Evolutionary conservation across 2,888 invertebrate species (phyloP).

Genomic region (Leptinotarsa juncta): DNA sequence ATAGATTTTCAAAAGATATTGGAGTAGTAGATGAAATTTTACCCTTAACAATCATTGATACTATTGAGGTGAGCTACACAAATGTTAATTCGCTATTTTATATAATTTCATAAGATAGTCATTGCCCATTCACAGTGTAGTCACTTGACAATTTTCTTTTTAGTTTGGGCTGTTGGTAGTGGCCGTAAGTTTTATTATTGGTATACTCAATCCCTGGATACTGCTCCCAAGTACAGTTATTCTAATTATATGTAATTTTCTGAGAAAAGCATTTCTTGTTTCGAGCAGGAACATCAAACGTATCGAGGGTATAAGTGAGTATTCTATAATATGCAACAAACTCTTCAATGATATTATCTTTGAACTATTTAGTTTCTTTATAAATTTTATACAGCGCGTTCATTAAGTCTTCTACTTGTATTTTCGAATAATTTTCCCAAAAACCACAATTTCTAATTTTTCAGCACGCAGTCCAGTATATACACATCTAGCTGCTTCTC

Average conservation of each 20-base stretch:
- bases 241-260: constrained; percentile 72
- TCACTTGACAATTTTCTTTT: constrained; percentile 25
- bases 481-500: constrained; percentile 77
- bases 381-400: background rate
- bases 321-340: constrained; percentile 4
- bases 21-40: constrained; percentile 68
- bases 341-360: too few relatives aligned
- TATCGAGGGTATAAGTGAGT: constrained; percentile 69
- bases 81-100: background rate
- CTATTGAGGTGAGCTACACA: constrained; percentile 50
- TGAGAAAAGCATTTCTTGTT: constrained; percentile 75
- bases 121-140: too few relatives aligned
- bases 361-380: too few relatives aligned
- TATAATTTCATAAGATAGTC: too few relatives aligned
- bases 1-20: constrained; percentile 78
- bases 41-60: constrained; percentile 66
- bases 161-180: constrained; percentile 45
- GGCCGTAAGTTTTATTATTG: constrained; percentile 72
- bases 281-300: constrained; percentile 81
- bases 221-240: constrained; percentile 74
- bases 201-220: constrained; percentile 76
- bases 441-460: background rate
- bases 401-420: background rate
- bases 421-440: background rate
- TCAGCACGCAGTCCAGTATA: constrained; percentile 83